Base-by-base conservation (phyloP, 2,797 vertebrate genomes). In the Centropyge bicolor region DNA sequence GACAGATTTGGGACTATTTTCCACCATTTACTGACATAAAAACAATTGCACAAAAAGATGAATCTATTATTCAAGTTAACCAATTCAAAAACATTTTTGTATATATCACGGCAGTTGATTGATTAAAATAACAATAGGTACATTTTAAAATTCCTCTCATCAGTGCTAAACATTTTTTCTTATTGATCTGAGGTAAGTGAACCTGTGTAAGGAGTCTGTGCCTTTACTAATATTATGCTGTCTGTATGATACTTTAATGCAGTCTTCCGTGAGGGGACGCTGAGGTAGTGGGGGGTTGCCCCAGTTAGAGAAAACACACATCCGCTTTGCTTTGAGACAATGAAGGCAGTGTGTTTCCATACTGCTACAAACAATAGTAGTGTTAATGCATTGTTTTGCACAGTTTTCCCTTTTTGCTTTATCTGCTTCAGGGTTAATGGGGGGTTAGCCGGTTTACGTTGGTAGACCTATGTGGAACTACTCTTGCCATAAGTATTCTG, bases 331-430 rank as follows among this genome's bases (percentile, higher is more conserved):
- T 91, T 89, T 81, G 73, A 90, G 22, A 87, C 81, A 89, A 76
- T 86, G 82, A 84, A 85, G 78, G 82, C 83, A 85, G 82, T 89
- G 83, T 87, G 86, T 81, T 91, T 83, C 87, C 78, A 62, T 80
- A 84, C 82, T 89, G 78, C 85, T 89, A 80, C 84, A 84, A 80
- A 85, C 73, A 89, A 87, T 68, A 84, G 84, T 91, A 92, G 86
- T 91, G 85, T 91, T 84, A 70, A 90, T 92, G 92, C 93, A 91
- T 92, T 93, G 82, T 94, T 95, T 95, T 95, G 94, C 95, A 95
- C 94, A 94, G 82, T 91, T 92, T 92, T 89, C 82, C 73, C 91
- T 51, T 86, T 80, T 81, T 72, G 86, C 85, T 92, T 92, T 74
- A 72, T 88, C 81, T 92, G 88, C 92, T 92, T 86, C 54, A 70